Evolutionary conservation across 2,797 vertebrate species (phyloP), one percentile per base, ranked within the genome.

Genomic region (Falco rusticolus): DNA sequence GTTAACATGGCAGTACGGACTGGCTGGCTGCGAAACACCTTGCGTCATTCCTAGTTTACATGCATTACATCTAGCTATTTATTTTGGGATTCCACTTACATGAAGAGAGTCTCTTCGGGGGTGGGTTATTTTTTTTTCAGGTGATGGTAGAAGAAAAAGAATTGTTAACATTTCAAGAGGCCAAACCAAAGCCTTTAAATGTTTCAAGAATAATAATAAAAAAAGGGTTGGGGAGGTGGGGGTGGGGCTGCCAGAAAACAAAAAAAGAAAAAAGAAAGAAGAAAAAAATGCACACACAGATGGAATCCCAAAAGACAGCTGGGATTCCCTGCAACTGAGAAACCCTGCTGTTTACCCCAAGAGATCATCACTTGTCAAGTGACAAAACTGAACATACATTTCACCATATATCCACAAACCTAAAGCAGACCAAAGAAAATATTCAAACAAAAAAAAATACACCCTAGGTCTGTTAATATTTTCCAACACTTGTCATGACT

Each of bases 231-330:
- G 43, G 43, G 41, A 15, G 43, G 43, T 18, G 43, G 17, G 43
- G 43, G 8, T 17, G 43, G 43, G 43, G 43, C 39, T 41, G 39
- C 39, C 39, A 43, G 43, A 43, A 54, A 64, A 11, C 22, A 33
- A 63, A 26, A 31, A 60, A 33, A 33, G 57, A 26, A 31, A 60
- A 33, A 28, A 13, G 34, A 68, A 45, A 29, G 28, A 9, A 22
- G 3, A 3, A 1, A 17, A 8, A 72, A 75, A 53, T 41, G 57
- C 43, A 94, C 66, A 96, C 93, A 96, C 92, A 97, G 97, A 97
- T 96, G 95, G 97, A 96, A 96, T 96, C 75, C 90, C 88, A 90
- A 92, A 92, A 95, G 96, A 96, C 96, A 97, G 96, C 95, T 97
- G 95, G 93, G 96, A 92, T 95, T 95, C 83, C 90, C 96, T 96